Percentiles rank a stretch among this genome's conserved stretches.
These are phyloP conservation scores for Momotus momota DNA, from an alignment of 2,797 vertebrate genomes.

Conservation along the genomic window DNA sequence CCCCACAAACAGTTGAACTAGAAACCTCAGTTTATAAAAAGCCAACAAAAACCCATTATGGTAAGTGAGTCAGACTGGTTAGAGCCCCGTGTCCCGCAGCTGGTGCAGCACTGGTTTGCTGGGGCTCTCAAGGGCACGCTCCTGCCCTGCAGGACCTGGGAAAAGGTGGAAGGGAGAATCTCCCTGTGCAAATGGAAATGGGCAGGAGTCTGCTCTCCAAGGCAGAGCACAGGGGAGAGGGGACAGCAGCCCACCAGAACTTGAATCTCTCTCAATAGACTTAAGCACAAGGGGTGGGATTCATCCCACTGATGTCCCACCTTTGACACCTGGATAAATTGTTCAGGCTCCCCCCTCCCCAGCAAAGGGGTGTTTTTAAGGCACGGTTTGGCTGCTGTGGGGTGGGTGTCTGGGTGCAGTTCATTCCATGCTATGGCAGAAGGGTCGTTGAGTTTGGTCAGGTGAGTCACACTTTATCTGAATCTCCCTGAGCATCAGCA, in stretches of 20 bases:
- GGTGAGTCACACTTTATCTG: background rate
- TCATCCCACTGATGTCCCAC: background rate
- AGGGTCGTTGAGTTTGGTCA: background rate
- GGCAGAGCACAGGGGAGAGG: background rate
- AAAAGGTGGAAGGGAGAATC: background rate
- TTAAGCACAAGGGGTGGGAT: background rate
- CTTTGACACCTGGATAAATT: background rate
- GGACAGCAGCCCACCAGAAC: background rate
- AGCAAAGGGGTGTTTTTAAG: background rate
- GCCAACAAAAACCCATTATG: background rate
- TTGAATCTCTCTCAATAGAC: background rate
- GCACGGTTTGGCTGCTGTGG: background rate
- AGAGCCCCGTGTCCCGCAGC: background rate
- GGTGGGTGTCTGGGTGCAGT: background rate
- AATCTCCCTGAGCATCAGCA: background rate
- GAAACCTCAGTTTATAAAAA: constrained; percentile 21
- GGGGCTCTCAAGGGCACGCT: rapidly evolving
- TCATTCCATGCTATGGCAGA: background rate
- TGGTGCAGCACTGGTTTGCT: background rate
- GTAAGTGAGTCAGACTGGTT: background rate
- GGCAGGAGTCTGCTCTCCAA: background rate
- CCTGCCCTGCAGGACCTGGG: background rate
- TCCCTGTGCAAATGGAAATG: rapidly evolving
- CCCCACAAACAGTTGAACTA: background rate
- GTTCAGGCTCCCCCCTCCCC: background rate